Evolutionary conservation across 2,888 invertebrate species (phyloP), one percentile per base, ranked within the genome.

Genomic region (Vanessa cardui): DNA sequence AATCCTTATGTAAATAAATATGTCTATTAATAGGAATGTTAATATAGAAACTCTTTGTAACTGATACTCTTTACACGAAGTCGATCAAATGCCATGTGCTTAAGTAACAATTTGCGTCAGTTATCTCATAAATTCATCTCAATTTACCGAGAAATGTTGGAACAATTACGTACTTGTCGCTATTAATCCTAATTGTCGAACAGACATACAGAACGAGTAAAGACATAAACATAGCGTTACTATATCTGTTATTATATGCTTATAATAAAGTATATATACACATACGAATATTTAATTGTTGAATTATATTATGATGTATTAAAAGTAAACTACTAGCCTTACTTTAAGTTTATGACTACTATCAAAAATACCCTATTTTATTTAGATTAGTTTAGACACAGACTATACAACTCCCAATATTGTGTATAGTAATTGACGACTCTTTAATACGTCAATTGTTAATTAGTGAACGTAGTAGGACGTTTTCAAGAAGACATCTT

Each of bases 181-280:
- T 68, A 71, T 65, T 71, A 65, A 63, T 56, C 50, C 49, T 65
- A 70, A 70, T 70, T 68, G 64, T 62, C 46, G 58, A 52, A 47
- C 12, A 39, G 39, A 39, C 39, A 39, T 39, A 16, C 46, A 26
- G 45, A 70, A 64, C 58, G 50, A 59, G 16, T 52, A 47, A 26
- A 58, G 49, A 18, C 39, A 50, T 64, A 50, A 50, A 49, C 21
- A 18, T 39, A 12, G 39, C 39, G 15, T 49, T 20, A 8, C 4
- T 9, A 18, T 7, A 4, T 49, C 20, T 49, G 18, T 6, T 20
- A 18, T 18, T 18, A 2, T 49, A 20, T 18, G 20, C 9, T 3
- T 49, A 49, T 8, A 20, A 18, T 49, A 2, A 20, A 49, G 18
- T 39, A 39, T 12, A 39, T 12, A 39, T 39, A 12, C 12, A 39